Conservation (phyloP, 2,888 invertebrate genomes). For the Bhutanitis thaidina region DNA sequence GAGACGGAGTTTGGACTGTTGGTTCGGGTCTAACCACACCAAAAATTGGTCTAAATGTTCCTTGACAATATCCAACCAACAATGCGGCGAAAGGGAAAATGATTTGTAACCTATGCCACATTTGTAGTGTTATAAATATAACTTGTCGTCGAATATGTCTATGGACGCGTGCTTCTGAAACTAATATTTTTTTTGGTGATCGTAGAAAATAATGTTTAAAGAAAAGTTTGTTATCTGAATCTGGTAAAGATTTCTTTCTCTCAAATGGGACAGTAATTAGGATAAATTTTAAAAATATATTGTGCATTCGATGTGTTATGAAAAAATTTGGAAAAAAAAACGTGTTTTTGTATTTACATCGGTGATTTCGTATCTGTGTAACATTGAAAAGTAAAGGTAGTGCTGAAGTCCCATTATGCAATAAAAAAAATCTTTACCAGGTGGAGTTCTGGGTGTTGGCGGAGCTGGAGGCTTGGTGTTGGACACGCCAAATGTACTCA, state of each 20-base stretch:
- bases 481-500: conserved; percentile 85
- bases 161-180: conserved; percentile 2
- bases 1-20: conserved; percentile 33
- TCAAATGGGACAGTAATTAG: conserved; percentile 39
- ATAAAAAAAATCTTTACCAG: conserved; percentile 73
- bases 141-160: neutral
- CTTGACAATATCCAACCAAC: conserved; percentile 32
- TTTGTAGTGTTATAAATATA: neutral
- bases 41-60: conserved; percentile 45
- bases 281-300: neutral
- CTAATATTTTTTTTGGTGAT: neutral
- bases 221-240: neutral
- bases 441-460: conserved; percentile 77
- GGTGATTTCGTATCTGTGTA: conserved; percentile 3
- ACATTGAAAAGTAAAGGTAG: conserved; percentile 5
- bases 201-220: neutral
- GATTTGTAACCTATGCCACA: conserved; percentile 26
- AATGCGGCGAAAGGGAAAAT: conserved; percentile 24
- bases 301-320: neutral
- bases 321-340: neutral
- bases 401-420: conserved; percentile 47
- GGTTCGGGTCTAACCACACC: conserved; percentile 41
- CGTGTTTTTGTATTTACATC: conserved; percentile 4
- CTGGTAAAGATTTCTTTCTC: conserved; percentile 32
- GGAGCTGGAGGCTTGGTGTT: conserved; percentile 80